Base-by-base conservation (phyloP, 2,888 invertebrate species). In the Luperina testacea region DNA sequence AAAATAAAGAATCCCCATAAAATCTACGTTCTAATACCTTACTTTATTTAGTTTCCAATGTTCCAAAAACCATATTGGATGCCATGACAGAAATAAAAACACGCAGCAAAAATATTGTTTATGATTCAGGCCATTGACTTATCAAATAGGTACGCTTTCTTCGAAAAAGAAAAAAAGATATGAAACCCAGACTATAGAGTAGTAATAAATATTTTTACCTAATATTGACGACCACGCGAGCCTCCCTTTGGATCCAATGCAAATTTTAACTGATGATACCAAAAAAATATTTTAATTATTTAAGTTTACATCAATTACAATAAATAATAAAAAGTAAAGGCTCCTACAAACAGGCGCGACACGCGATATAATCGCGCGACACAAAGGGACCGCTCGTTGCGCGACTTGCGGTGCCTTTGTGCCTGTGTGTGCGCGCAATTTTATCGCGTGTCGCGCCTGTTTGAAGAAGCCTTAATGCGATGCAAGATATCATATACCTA, bases 221-320 rank as follows among this genome's bases (percentile, higher is more conserved):
- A 81, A 77, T 84, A 87, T 75, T 78, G 79, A 85, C 75, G 71
- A 76, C 77, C 85, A 87, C 85, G 86, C 87, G 11, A 86, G 24
- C 77, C 53, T 75, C 53, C 61, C 72, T 20, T 63, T 38, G 48
- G 68, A 64, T 27, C 65, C 64, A 61, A 67, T 51, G 65, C 64
- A 79, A 73, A 84, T 84, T 78, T 78, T 59, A 72, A 57, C 45
- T n/a, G 65, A 24, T 32, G 27, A 27, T 67, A 51, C 11, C 53
- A 64, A 72, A 75, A 71, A 71, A n/a, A 20, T 11, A 64, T 27
- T 20, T 7, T 42, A 4, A 24, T 59, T 68, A 64, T 48, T 61
- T 70, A 65, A 45, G 0, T 45, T 45, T 48, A 48, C 51, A 61
- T 38, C 51, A 38, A 65, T 64, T 63, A 53, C 59, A 68, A 42